A percentile compares a stretch with the other conserved stretches of the same genome.
These are phyloP conservation scores for Esox niger DNA, from an alignment of 2,113 vertebrate genomes.

Conservation along the genomic window DNA sequence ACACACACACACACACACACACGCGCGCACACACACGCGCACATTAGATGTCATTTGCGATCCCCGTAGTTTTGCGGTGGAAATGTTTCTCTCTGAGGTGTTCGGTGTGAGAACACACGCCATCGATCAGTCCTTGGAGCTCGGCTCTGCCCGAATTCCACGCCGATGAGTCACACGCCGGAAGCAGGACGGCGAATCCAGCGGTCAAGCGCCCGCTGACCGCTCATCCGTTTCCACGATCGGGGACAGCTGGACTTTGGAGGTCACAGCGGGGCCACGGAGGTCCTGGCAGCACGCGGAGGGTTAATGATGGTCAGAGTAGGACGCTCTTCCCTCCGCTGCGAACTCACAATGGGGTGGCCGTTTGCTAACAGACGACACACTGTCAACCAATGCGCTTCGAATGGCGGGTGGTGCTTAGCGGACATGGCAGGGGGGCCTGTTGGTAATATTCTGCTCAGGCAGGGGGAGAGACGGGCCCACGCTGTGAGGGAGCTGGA, in stretches of 20 bases:
- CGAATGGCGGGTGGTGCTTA: slow-evolving; percentile 37
- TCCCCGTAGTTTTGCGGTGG: background rate
- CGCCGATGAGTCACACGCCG: slow-evolving; percentile 11
- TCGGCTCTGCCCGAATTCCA: background rate
- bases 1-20: slow-evolving; percentile 13
- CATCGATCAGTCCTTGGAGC: slow-evolving; percentile 18
- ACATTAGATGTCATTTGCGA: background rate
- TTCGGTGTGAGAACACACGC: slow-evolving; percentile 5
- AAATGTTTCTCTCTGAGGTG: background rate
- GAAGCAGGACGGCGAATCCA: background rate
- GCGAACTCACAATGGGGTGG: slow-evolving; percentile 22
- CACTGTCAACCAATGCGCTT: slow-evolving; percentile 42
- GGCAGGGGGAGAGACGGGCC: slow-evolving; percentile 1
- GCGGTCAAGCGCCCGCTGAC: background rate
- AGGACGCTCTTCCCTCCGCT: background rate
- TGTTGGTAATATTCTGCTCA: slow-evolving; percentile 26
- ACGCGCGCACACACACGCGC: slow-evolving; percentile 7
- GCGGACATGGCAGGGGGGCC: slow-evolving; percentile 19
- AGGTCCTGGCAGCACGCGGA: background rate
- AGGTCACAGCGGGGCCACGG: background rate
- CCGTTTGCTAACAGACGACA: slow-evolving; percentile 38
- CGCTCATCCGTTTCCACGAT: background rate
- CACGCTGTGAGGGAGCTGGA: background rate
- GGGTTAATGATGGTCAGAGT: slow-evolving; percentile 33
- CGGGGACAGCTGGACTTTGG: background rate